Evolutionary conservation across 2,113 vertebrate genomes (phyloP).

Genomic region (Probosciger aterrimus): DNA sequence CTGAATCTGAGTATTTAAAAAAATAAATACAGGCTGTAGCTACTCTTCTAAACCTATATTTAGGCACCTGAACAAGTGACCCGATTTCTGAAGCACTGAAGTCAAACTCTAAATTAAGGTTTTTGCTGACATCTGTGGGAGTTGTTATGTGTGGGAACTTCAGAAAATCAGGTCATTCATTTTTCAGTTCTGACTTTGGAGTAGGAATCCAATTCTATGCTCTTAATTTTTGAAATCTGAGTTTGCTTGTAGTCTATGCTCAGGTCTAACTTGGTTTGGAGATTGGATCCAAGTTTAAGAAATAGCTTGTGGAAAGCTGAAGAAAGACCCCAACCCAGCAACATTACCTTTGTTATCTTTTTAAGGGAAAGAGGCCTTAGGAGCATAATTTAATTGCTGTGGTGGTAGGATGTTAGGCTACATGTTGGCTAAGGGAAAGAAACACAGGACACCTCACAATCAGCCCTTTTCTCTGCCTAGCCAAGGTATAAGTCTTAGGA

Average conservation of each 20-base stretch:
- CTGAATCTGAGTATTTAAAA: not conserved
- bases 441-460: not conserved
- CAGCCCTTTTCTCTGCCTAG: not conserved
- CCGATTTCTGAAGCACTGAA: conserved; percentile 22
- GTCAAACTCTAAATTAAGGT: not conserved
- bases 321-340: not conserved
- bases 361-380: not conserved
- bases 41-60: not conserved
- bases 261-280: not conserved
- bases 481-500: not conserved
- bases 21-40: not conserved
- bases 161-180: conserved; percentile 30
- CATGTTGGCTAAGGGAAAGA: not conserved
- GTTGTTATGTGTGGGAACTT: not conserved
- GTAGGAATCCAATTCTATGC: not conserved
- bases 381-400: not conserved
- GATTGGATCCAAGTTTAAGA: not conserved
- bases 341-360: not conserved
- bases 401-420: not conserved
- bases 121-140: conserved; percentile 26
- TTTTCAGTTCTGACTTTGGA: not conserved
- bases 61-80: conserved; percentile 15
- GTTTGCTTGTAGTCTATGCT: not conserved
- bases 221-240: not conserved
- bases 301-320: not conserved